phyloP scores from a whole-genome alignment of 2,888 invertebrate genomes.

The Phyllotreta striolata region DNA sequence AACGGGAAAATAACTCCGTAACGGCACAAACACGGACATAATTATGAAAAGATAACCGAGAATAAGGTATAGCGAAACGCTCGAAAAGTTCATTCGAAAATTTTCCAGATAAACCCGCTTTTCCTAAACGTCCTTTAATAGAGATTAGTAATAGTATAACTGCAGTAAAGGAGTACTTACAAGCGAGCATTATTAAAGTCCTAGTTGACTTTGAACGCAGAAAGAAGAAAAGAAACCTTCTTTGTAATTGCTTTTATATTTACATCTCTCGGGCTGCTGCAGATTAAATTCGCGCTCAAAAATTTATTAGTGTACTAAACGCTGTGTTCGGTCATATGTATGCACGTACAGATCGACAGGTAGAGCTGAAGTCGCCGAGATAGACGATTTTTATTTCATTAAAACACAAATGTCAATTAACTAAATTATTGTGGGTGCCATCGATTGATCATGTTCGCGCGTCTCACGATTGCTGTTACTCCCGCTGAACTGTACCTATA shows the following conservation, averaged over 20 bases:
- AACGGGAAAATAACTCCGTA: too few relatives aligned
- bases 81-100: constrained; percentile 1
- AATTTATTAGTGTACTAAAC: neutral
- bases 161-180: neutral
- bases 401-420: constrained; percentile 1
- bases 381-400: constrained; percentile 9
- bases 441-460: neutral
- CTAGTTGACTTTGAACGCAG: constrained; percentile 5
- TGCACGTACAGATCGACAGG: neutral
- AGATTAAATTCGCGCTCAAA: constrained; percentile 1
- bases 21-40: too few relatives aligned
- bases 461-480: too few relatives aligned
- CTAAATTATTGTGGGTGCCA: neutral
- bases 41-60: neutral
- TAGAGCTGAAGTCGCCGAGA: neutral
- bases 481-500: too few relatives aligned
- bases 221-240: constrained; percentile 2
- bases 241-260: constrained; percentile 7
- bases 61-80: constrained; percentile 4
- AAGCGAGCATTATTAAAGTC: constrained; percentile 9
- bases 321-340: too few relatives aligned
- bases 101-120: neutral
- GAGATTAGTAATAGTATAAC: constrained; percentile 2
- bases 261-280: neutral
- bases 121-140: constrained; percentile 15